Base-by-base conservation (phyloP, 2,888 invertebrate genomes). In the Furcula furcula region DNA sequence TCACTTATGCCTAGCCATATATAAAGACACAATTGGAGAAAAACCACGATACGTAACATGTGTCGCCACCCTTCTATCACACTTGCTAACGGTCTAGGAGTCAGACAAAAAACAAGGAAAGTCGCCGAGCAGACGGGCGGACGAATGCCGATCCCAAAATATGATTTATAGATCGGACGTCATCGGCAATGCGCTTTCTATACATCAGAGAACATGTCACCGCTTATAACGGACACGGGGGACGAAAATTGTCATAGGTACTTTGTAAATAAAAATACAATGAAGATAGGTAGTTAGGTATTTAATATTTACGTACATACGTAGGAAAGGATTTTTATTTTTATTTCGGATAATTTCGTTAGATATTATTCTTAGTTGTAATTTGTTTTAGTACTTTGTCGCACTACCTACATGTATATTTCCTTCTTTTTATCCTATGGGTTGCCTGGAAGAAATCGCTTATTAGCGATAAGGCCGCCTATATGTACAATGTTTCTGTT, bases 121-220 rank as follows among this genome's bases (percentile, higher is more conserved):
- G 64, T 72, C 72, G 55, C 62, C 59, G 61, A 60, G 65, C 74
- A 72, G 76, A 71, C 78, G 74, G 72, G 76, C 66, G 74, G 77
- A 76, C 80, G 76, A 78, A 71, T 77, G 75, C 69, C 73, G 70
- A 73, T 69, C 76, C 78, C 75, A 65, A 73, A 77, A 82, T 76
- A 85, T 88, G 87, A 88, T 88, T 88, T 87, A 88, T 88, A 85
- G 86, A 79, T 74, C 67, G 71, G 61, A 73, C 79, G 86, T 87
- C 87, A 86, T 69, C 71, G 74, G 66, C 87, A 86, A 82, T 85
- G 73, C 80, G 81, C 75, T 82, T 86, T 81, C 80, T 81, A 78
- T 79, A 77, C 80, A 78, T 81, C 82, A 81, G 60, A 55, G 64
- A 65, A 65, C 57, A 55, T 74, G 75, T 73, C 76, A 73, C 65